These are phyloP conservation scores for Apodemia zela DNA, from an alignment of 2,888 invertebrate genomes.

Conservation along the genomic window DNA sequence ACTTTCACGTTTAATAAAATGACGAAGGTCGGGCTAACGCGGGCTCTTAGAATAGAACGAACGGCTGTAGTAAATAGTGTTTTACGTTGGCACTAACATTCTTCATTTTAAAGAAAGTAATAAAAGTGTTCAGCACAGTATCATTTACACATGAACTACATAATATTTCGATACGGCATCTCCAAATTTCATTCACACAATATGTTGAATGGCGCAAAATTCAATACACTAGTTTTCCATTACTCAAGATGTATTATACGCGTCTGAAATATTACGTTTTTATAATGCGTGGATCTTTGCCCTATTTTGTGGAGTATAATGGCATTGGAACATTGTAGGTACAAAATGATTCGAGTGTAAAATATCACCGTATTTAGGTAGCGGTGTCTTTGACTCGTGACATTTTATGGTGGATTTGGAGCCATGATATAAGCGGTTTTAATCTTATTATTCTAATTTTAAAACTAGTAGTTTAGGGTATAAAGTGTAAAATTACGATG, in stretches of 20 bases:
- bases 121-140: slow-evolving; percentile 21
- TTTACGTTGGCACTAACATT: no score
- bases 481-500: no score
- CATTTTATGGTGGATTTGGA: slow-evolving; percentile 18
- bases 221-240: slow-evolving; percentile 18
- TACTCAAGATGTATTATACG: background rate
- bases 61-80: no score
- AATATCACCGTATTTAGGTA: slow-evolving; percentile 55
- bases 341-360: slow-evolving; percentile 44
- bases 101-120: background rate
- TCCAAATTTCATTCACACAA: slow-evolving; percentile 38
- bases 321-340: slow-evolving; percentile 29
- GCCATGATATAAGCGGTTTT: slow-evolving; percentile 21
- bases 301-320: slow-evolving; percentile 10
- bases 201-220: slow-evolving; percentile 32
- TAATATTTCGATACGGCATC: slow-evolving; percentile 36
- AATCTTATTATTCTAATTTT: background rate
- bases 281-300: slow-evolving; percentile 1
- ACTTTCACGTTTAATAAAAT: no score
- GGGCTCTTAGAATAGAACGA: no score
- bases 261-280: slow-evolving; percentile 12
- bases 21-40: no score
- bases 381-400: slow-evolving; percentile 63
- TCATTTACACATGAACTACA: slow-evolving; percentile 28
- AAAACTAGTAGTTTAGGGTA: no score